Evolutionary conservation across 1,140 invertebrate genomes (phyloP), one percentile per base, ranked within the genome.

Genomic region (Drosophila repletoides): DNA sequence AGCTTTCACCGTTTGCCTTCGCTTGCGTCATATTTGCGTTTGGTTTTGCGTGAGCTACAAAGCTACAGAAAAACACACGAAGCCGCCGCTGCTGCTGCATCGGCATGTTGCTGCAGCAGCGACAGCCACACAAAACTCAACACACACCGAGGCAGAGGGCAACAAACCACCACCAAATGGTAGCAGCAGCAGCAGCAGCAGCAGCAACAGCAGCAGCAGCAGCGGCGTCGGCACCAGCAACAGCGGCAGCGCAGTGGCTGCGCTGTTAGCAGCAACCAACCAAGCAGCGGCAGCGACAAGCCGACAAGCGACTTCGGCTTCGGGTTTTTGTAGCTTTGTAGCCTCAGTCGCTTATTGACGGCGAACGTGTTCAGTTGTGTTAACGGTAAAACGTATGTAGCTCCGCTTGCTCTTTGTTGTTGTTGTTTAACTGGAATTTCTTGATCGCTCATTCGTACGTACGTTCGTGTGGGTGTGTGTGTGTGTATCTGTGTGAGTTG

Each of bases 1-100:
- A 71, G 75, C 80, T 84, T 84, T 84, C 76, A 79, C 75, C 74
- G 73, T 55, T 68, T 64, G 64, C 56, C 65, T 29, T 60, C 59
- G 79, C 74, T 79, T 84, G 77, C 73, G 72, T 76, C 77, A 83
- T 76, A 53, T 60, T 60, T 52, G 38, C 48, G 60, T 63, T 61
- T n/a, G n/a, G n/a, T n/a, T n/a, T n/a, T 68, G 69, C 53, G 59
- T 76, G 60, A 40, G 79, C 79, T 53, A 84, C 79, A 83, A 84
- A 74, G 74, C 74, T 53, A 61, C 79, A 79, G 48, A 48, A 43
- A 22, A 10, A 10, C 31, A 48, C 33, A 59, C 43, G 28, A 56
- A 58, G 14, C 2, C 10, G 14, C 38, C 43, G 53, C 34, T 52
- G 67, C 52, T 12, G 34, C 55, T 76, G 69, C 77, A 83, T 68